Conservation (phyloP, 2,888 invertebrate species). For the Eupithecia pulchellata region DNA sequence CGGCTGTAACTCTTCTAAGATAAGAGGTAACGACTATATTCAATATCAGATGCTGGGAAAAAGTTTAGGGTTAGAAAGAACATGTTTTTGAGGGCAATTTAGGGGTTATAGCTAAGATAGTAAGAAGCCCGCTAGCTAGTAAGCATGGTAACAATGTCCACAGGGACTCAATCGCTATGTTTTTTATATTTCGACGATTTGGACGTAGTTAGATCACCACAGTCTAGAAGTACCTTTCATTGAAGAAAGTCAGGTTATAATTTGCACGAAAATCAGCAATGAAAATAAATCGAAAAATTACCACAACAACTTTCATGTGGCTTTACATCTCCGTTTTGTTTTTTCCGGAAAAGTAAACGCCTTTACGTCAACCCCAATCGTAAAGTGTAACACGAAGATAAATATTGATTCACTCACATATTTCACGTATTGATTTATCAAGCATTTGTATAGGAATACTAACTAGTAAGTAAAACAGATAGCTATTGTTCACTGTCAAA, state of each 20-base stretch:
- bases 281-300: not conserved
- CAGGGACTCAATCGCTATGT: not conserved
- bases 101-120: not conserved
- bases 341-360: slow-evolving; percentile 22
- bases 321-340: slow-evolving; percentile 21
- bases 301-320: not conserved
- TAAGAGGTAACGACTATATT: slow-evolving; percentile 35
- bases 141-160: too few species aligned
- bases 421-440: too few species aligned
- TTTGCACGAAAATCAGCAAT: not conserved
- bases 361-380: slow-evolving; percentile 13
- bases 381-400: slow-evolving; percentile 10
- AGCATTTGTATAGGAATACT: slow-evolving; percentile 12
- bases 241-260: not conserved
- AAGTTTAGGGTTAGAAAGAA: slow-evolving; percentile 20
- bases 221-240: not conserved
- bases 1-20: slow-evolving; percentile 46
- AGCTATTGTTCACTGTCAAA: too few species aligned
- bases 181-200: not conserved
- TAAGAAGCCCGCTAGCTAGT: not conserved
- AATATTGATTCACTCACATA: not conserved
- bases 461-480: too few species aligned
- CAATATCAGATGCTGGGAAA: slow-evolving; percentile 33
- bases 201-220: not conserved
- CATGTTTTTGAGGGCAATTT: slow-evolving; percentile 1